Evolutionary conservation across 2,113 vertebrate species (phyloP), one percentile per base, ranked within the genome.

Genomic region (Lagopus muta): DNA sequence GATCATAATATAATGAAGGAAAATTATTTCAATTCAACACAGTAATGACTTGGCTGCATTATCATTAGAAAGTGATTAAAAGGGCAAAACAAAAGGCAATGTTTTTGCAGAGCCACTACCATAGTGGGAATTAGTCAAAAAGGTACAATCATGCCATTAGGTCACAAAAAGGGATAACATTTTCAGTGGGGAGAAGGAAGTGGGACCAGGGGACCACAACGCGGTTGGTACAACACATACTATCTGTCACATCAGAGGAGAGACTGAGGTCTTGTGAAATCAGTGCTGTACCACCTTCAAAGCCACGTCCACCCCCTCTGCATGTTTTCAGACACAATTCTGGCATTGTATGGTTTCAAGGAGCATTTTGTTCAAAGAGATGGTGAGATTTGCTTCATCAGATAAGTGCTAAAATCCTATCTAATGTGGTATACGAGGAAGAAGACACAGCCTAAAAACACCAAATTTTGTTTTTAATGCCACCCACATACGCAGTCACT

Each of bases 351-450:
- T 3, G 18, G 34, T 58, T 71, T 17, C 72, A 87, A 57, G 2
- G 13, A 50, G n/a, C 45, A 6, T 57, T 85, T 77, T 47, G 6
- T 83, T 93, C 90, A 93, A 80, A 94, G 84, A 91, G 71, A 82
- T 71, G 42, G 14, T 27, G 67, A 76, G 87, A 89, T 94, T 87
- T 67, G 15, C 19, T 88, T 50, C 25, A 94, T 93, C 91, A 80
- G 91, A 86, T 92, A 89, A 66, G 52, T 1, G 8, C 67, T 45
- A 45, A 28, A 45, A 18, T 13, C 67, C 50, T 10, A 21, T 12
- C 58, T 76, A 20, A 66, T 0, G 2, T 3, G 28, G 85, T 64
- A 66, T 54, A 32, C 0, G 43, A 82, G 17, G 50, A 79, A 89
- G 87, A 69, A 74, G 85, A 34, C 25, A 43, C n/a, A 89, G 82